Evolutionary conservation across 1,140 invertebrate species (phyloP), one percentile per base, ranked within the genome.

Genomic region (Cecropterus lyciades): DNA sequence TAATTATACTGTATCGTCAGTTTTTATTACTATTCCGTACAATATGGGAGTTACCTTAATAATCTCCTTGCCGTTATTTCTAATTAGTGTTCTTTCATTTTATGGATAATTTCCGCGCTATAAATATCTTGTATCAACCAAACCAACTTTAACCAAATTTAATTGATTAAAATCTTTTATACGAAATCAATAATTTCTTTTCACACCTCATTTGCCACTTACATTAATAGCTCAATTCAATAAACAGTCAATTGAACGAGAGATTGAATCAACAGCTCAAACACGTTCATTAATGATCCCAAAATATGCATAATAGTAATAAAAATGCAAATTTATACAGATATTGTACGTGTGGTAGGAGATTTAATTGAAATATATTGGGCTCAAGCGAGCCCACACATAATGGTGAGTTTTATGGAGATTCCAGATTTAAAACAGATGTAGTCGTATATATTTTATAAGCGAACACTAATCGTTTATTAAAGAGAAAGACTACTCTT

Each of bases 291-390:
- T 67, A 48, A 67, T 67, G 42, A 48, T 45, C 20, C 65, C 55
- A 49, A 70, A 70, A 70, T 71, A 73, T 72, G 57, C 55, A 67
- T 70, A 65, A 68, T 64, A 48, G 56, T 68, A 65, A 77, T 76
- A 77, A 76, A 79, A 70, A 80, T 80, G 72, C 62, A 60, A 80
- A 77, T 80, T 73, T 70, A 80, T 70, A 68, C 70, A 68, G 67
- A 75, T 77, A 77, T 65, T 77, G 55, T 65, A 67, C 55, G 55
- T 56, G 14, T 55, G 17, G 53, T 43, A 15, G 17, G 59, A 55
- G 15, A 55, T 76, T 67, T 70, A 70, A 72, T 69, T 65, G 40
- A 59, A 69, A 73, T 65, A 69, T 62, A 60, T 24, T 27, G 37
- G 11, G 13, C n/a, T 53, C 5, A 40, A 15, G 27, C 33, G 14